These are phyloP conservation scores for Drosophila meridiana DNA, from an alignment of 2,888 invertebrate species.

Conservation along the genomic window DNA sequence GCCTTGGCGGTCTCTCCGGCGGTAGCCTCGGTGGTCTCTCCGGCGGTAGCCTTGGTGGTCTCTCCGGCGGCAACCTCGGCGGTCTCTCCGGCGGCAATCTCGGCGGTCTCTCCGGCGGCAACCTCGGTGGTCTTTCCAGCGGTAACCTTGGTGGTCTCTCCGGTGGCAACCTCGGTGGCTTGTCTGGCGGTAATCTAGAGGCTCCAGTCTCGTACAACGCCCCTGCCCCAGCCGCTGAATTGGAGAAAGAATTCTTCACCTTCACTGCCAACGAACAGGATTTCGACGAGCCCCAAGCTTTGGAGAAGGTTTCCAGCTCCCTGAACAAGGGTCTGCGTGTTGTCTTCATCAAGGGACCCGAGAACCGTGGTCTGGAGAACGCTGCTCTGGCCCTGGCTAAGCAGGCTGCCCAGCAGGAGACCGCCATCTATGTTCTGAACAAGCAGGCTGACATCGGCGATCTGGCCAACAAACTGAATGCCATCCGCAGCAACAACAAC, in stretches of 20 bases:
- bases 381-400: conserved; percentile 77
- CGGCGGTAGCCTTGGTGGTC: conserved; percentile 20
- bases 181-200: conserved; percentile 32
- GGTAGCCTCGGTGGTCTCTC: conserved; percentile 16
- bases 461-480: conserved; percentile 76
- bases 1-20: conserved; percentile 20
- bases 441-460: conserved; percentile 81
- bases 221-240: conserved; percentile 71
- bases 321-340: conserved; percentile 82
- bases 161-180: conserved; percentile 41
- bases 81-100: conserved; percentile 32
- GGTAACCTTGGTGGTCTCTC: conserved; percentile 26
- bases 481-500: conserved; percentile 67
- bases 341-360: conserved; percentile 83
- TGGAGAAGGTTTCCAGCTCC: conserved; percentile 61
- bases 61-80: conserved; percentile 34
- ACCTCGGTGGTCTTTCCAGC: conserved; percentile 21
- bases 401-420: conserved; percentile 80
- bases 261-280: conserved; percentile 83
- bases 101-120: conserved; percentile 38
- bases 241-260: conserved; percentile 82
- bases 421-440: conserved; percentile 81
- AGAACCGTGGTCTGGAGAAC: conserved; percentile 79
- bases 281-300: conserved; percentile 67
- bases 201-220: conserved; percentile 79